phyloP scores from a whole-genome alignment of 1,140 invertebrate species.

The Drosophila leontia region DNA sequence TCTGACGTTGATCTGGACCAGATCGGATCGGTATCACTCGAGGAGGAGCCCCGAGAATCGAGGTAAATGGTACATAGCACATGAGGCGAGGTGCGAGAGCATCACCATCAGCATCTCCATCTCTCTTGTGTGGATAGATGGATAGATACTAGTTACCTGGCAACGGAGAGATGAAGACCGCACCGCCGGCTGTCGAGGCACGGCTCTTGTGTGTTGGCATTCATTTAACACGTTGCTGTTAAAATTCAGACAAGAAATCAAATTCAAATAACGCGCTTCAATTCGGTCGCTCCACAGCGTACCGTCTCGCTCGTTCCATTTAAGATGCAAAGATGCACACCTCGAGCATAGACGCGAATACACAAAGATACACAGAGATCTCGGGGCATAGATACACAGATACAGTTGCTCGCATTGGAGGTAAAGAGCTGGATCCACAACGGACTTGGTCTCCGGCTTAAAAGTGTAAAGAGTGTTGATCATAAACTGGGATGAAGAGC shows the following conservation, averaged over 20 bases:
- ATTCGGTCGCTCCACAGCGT: constrained; percentile 50
- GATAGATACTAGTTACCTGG: constrained; percentile 61
- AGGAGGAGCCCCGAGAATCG: constrained; percentile 1
- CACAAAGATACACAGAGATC: background rate
- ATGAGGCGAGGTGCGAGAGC: constrained; percentile 43
- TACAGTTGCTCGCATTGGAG: constrained; percentile 6
- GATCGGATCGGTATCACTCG: background rate
- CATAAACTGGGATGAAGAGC: background rate
- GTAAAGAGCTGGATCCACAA: too few relatives aligned
- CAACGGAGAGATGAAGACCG: constrained; percentile 38
- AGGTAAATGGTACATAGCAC: constrained; percentile 63
- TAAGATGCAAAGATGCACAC: constrained; percentile 38
- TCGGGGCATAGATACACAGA: background rate
- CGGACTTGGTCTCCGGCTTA: background rate
- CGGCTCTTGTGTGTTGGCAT: constrained; percentile 72
- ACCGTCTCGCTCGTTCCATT: constrained; percentile 27
- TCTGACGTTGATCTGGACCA: constrained; percentile 60
- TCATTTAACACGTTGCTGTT: constrained; percentile 82
- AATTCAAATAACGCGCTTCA: constrained; percentile 83
- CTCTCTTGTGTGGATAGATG: constrained; percentile 7
- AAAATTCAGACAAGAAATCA: constrained; percentile 82
- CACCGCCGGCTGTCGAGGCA: constrained; percentile 31
- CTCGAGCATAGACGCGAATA: constrained; percentile 30
- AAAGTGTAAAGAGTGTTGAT: background rate
- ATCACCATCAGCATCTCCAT: background rate